A percentile compares a stretch with the other conserved stretches of the same genome.
phyloP scores from a whole-genome alignment of 2,113 vertebrate species.

The Macroglossus sobrinus region DNA sequence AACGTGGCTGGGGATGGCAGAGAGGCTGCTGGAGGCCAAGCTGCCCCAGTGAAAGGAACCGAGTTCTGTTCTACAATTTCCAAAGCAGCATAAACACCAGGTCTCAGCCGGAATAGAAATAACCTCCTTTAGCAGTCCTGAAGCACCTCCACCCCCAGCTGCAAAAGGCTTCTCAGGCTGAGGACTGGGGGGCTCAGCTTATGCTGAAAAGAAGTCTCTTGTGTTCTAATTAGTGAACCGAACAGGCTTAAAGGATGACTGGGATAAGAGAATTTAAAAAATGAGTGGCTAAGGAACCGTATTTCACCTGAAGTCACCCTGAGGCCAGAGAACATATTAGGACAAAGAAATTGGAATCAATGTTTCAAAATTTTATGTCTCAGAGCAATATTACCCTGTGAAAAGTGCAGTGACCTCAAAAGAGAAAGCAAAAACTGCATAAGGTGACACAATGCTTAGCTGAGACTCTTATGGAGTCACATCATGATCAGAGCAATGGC shows the following conservation, averaged over 20 bases:
- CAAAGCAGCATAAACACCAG: neutral
- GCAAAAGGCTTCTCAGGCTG: constrained; percentile 18
- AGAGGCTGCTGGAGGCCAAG: neutral
- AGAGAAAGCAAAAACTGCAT: neutral
- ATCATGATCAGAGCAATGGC: neutral
- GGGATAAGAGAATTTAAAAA: constrained; percentile 29
- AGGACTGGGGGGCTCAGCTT: neutral
- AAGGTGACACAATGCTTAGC: neutral
- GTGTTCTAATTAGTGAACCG: constrained; percentile 62
- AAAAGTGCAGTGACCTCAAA: constrained; percentile 37
- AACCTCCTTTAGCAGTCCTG: neutral
- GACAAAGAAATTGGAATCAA: constrained; percentile 22
- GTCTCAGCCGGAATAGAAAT: constrained; percentile 14
- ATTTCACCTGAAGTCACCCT: constrained; percentile 47
- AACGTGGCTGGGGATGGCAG: neutral
- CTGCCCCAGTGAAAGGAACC: neutral
- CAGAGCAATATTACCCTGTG: neutral
- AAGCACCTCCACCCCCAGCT: neutral
- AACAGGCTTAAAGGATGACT: constrained; percentile 44
- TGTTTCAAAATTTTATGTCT: neutral
- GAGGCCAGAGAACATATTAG: constrained; percentile 54
- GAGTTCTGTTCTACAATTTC: neutral
- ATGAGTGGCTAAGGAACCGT: neutral
- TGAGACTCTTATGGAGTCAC: neutral
- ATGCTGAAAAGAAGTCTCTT: constrained; percentile 41